phyloP scores from a whole-genome alignment of 1,140 invertebrate species.

The Caerostris extrusa region DNA sequence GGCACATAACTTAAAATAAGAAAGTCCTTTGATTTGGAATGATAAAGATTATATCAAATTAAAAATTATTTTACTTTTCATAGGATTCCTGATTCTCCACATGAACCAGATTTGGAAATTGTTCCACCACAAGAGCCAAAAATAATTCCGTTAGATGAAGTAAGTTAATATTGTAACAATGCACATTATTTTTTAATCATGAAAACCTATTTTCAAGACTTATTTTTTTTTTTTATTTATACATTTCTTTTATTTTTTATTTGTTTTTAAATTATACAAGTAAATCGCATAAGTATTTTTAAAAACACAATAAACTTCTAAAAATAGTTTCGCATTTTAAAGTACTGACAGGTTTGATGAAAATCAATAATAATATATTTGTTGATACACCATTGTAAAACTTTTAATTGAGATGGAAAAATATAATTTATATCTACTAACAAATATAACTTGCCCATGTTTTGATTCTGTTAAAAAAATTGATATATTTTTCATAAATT shows the following conservation, averaged over 20 bases:
- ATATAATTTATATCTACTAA: too few species aligned
- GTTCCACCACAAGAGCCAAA: constrained; percentile 88
- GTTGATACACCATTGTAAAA: too few species aligned
- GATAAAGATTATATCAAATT: constrained; percentile 48
- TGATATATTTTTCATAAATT: too few species aligned
- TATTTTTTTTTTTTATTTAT: background rate
- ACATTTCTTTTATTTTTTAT: background rate
- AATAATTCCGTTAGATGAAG: constrained; percentile 93
- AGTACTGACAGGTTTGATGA: too few species aligned
- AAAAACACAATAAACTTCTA: too few species aligned
- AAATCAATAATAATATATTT: too few species aligned
- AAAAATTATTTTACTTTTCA: constrained; percentile 12
- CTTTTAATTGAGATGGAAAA: too few species aligned
- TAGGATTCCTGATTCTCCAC: constrained; percentile 90
- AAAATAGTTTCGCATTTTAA: too few species aligned
- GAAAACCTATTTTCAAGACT: background rate
- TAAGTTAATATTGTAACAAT: constrained; percentile 79
- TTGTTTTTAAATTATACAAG: too few species aligned
- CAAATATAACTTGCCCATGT: too few species aligned
- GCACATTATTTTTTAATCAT: background rate
- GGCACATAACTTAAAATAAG: background rate
- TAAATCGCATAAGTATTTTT: too few species aligned
- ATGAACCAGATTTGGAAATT: constrained; percentile 92
- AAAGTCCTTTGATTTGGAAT: constrained; percentile 1
- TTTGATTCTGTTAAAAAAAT: too few species aligned